Conservation (phyloP, 1,140 invertebrate genomes). For the Teleogryllus occipitalis region DNA sequence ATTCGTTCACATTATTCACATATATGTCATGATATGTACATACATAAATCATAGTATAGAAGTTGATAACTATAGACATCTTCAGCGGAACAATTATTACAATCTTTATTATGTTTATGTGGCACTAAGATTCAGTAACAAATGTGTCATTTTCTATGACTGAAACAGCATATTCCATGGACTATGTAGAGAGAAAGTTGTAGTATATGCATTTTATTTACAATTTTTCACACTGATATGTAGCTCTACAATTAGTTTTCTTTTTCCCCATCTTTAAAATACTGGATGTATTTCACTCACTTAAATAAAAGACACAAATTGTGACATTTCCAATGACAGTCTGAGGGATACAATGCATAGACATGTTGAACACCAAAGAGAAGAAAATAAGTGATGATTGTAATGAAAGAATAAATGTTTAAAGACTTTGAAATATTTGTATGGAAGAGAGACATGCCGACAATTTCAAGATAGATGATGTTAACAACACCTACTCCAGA, state of each 20-base stretch:
- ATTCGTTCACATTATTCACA: slow-evolving; percentile 17
- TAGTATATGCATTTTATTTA: background rate
- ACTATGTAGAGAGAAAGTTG: slow-evolving; percentile 8
- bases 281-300: background rate
- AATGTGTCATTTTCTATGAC: slow-evolving; percentile 8
- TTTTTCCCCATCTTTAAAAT: background rate
- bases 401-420: background rate
- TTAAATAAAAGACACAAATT: background rate
- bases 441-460: background rate
- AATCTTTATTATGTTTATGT: slow-evolving; percentile 13
- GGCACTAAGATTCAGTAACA: slow-evolving; percentile 13
- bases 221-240: slow-evolving; percentile 17
- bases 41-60: slow-evolving; percentile 10
- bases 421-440: background rate
- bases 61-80: slow-evolving; percentile 10
- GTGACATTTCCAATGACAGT: background rate
- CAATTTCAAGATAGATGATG: background rate
- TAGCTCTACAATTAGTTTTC: slow-evolving; percentile 16
- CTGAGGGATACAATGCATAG: background rate
- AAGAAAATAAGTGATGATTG: background rate
- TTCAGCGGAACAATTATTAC: slow-evolving; percentile 12
- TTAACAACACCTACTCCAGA: background rate
- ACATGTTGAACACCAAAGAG: background rate
- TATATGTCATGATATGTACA: slow-evolving; percentile 19
- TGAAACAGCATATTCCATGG: slow-evolving; percentile 2